phyloP scores from a whole-genome alignment of 2,797 vertebrate species.

The Serranus cabrilla region DNA sequence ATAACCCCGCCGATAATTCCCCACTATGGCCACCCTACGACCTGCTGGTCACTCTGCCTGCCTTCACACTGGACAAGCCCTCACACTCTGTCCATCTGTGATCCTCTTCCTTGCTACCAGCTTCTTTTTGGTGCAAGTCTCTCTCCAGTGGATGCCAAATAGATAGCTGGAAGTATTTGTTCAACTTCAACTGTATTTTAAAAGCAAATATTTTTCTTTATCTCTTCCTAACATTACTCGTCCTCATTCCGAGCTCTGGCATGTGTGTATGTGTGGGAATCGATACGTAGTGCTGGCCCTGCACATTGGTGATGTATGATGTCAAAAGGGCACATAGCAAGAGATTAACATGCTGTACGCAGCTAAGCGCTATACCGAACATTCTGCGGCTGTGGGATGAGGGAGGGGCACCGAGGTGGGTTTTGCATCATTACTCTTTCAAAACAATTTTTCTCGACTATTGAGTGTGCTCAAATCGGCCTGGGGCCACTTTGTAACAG shows the following conservation, averaged over 20 bases:
- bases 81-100: slow-evolving; percentile 14
- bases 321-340: slow-evolving; percentile 78
- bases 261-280: slow-evolving; percentile 48
- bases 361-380: slow-evolving; percentile 53
- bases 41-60: slow-evolving; percentile 40
- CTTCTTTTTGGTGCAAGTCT: slow-evolving; percentile 22
- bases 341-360: slow-evolving; percentile 74
- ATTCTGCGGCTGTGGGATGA: slow-evolving; percentile 43
- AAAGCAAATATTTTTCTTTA: slow-evolving; percentile 53
- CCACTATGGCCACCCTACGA: slow-evolving; percentile 37
- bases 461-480: slow-evolving; percentile 20
- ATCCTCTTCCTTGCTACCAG: neutral
- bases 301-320: slow-evolving; percentile 77
- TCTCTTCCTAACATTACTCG: slow-evolving; percentile 46
- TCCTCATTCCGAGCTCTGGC: slow-evolving; percentile 9
- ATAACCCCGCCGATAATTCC: slow-evolving; percentile 71
- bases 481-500: neutral
- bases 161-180: slow-evolving; percentile 39
- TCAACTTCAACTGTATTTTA: slow-evolving; percentile 45
- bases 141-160: slow-evolving; percentile 6
- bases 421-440: slow-evolving; percentile 43
- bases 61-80: slow-evolving; percentile 33
- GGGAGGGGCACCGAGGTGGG: slow-evolving; percentile 8
- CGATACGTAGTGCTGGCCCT: slow-evolving; percentile 64
- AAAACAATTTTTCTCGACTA: slow-evolving; percentile 48